Evolutionary conservation across 2,888 invertebrate species (phyloP).

Genomic region (Acanthopleura granulata): DNA sequence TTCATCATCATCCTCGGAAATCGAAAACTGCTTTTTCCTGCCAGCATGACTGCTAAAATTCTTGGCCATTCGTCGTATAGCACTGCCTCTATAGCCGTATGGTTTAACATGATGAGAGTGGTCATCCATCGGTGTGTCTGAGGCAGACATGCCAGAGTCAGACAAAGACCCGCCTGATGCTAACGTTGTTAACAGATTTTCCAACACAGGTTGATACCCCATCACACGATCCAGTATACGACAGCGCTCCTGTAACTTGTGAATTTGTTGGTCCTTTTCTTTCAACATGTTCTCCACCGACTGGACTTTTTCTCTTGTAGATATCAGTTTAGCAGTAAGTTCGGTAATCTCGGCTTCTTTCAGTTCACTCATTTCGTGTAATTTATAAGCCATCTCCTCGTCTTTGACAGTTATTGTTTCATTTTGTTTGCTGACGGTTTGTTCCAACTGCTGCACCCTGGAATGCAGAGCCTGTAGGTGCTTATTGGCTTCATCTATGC

Average conservation of each 20-base stretch:
- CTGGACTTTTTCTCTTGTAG: slow-evolving; percentile 41
- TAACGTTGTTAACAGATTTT: slow-evolving; percentile 32
- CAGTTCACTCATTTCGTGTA: slow-evolving; percentile 29
- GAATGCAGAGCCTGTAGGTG: slow-evolving; percentile 63
- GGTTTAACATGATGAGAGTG: background rate
- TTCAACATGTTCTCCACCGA: slow-evolving; percentile 41
- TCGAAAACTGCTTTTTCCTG: slow-evolving; percentile 34
- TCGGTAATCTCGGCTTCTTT: slow-evolving; percentile 35
- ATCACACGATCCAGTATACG: slow-evolving; percentile 29
- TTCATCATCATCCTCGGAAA: slow-evolving; percentile 38
- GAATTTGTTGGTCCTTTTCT: slow-evolving; percentile 38
- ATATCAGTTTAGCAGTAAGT: slow-evolving; percentile 32
- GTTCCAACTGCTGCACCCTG: slow-evolving; percentile 61
- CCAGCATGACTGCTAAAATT: slow-evolving; percentile 6
- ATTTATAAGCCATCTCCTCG: slow-evolving; percentile 28
- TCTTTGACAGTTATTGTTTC: slow-evolving; percentile 48
- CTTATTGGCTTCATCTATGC: slow-evolving; percentile 67
- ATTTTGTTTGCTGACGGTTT: slow-evolving; percentile 48
- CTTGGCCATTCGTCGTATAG: slow-evolving; percentile 9
- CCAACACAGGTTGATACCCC: slow-evolving; percentile 30
- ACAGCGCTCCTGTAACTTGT: slow-evolving; percentile 26
- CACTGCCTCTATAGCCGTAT: background rate
- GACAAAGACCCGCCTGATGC: slow-evolving; percentile 20
- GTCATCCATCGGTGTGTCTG: background rate
- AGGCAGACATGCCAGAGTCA: background rate